Evolutionary conservation across 2,888 invertebrate species (phyloP), one percentile per base, ranked within the genome.

Genomic region (Volucella zonaria): DNA sequence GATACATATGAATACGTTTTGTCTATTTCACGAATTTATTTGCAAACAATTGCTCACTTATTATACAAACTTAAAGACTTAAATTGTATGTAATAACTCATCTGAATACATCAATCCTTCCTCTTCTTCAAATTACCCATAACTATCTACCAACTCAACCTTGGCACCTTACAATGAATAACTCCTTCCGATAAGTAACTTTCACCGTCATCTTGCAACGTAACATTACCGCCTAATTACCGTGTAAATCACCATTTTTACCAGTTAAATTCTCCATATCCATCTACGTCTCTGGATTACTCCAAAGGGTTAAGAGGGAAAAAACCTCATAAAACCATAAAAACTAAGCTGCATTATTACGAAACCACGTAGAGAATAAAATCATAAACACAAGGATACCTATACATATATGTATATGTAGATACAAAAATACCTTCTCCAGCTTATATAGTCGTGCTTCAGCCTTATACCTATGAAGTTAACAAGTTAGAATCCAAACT

Each of bases 311-410:
- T 85, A 59, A 76, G 40, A 73, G 11, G 15, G 49, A 18, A 38
- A 58, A 49, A 18, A 14, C 38, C 68, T 80, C 76, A 67, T 85
- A 85, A 85, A 85, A 54, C 49, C 80, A 81, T 85, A 85, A 85
- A 31, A 85, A 71, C 73, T 68, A 49, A 83, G 62, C 54, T 75
- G 56, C 67, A 82, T 85, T 85, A 81, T 85, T 71, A 61, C 15
- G 73, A 85, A 85, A 85, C 85, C 85, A 85, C 85, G 76, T 85
- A 62, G 81, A 85, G 67, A 76, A 85, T 85, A 85, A 85, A 83
- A 80, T 62, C 76, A 85, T 85, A 76, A 80, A 80, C 67, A 61
- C 40, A 31, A 8, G 12, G 15, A n/a, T 14, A 14, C 49, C 61
- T 12, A 31, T 23, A 23, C 0, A 23, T 3, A 4, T 23, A 23